Base-by-base conservation (phyloP, 2,888 invertebrate species). In the Macroteleia sp. region DNA sequence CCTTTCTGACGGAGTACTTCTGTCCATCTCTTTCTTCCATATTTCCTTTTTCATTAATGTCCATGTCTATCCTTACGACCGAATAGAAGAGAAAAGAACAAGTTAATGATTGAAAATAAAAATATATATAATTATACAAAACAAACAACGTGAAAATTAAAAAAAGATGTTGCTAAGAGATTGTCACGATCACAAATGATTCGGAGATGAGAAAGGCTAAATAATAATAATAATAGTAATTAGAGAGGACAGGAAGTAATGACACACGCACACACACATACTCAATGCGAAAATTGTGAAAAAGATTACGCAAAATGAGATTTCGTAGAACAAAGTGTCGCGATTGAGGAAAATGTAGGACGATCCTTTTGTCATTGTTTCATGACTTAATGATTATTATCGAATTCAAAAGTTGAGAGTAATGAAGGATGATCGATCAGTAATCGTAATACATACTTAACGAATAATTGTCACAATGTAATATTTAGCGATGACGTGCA, bases 391-490 rank as follows among this genome's bases (percentile, higher is more conserved):
- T 83, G 80, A 85, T 81, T 70, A 85, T 80, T 76, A 57, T 83
- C 83, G 83, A 82, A 66, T 79, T 67, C 50, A 74, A 66, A 76
- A 61, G 78, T 81, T 76, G 81, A 85, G 81, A 81, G 76, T 66
- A 59, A 70, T 39, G 54, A 87, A 88, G 86, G 85, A 87, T 84
- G 82, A 86, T 88, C 87, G 88, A 88, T 88, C 77, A 88, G 84
- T 90, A 90, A 90, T 89, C 88, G 82, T 90, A 90, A 89, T 89
- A 87, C 66, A 44, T 79, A 79, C 88, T 54, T 89, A 89, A 81
- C 82, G 66, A 86, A 85, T 90, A 90, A 86, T 90, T 90, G 89
- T 90, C 90, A 90, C 87, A 84, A 88, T 91, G 90, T 91, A 91
- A 85, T 77, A 75, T 57, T 75, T 75, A 86, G 88, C 90, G 89